Conservation (phyloP, 2,888 invertebrate species). For the Sphaeridia pumilis region DNA sequence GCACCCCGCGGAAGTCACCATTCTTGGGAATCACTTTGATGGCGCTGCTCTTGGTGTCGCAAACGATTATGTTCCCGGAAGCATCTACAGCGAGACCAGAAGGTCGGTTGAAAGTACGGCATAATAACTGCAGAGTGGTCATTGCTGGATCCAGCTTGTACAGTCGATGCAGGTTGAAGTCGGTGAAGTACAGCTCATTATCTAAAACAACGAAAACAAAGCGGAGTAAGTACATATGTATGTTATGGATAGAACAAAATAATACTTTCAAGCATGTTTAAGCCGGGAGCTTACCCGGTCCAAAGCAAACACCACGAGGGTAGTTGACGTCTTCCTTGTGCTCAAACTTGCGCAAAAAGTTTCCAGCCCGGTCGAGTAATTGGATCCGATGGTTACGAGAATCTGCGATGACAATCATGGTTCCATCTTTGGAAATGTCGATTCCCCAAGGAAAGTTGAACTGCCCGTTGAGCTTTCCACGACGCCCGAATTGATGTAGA, state of each 20-base stretch:
- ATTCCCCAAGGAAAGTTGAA: conserved; percentile 32
- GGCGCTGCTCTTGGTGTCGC: conserved; percentile 11
- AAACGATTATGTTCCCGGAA: conserved; percentile 18
- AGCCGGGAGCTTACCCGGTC: too few species aligned
- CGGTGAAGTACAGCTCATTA: conserved; percentile 19
- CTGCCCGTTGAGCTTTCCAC: conserved; percentile 63
- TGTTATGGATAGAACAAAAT: not conserved
- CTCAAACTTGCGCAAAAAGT: conserved; percentile 12
- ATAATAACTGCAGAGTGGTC: not conserved
- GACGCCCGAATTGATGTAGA: conserved; percentile 74
- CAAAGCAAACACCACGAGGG: conserved; percentile 26
- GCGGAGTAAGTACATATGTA: too few species aligned
- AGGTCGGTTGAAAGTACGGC: conserved; percentile 6
- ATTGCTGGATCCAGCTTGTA: conserved; percentile 13
- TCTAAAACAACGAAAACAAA: conserved; percentile 17
- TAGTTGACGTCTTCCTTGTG: not conserved
- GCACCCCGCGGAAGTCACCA: conserved; percentile 10
- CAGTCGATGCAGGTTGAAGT: conserved; percentile 22
- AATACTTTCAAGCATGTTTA: too few species aligned
- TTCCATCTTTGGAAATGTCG: conserved; percentile 20
- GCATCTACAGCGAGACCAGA: conserved; percentile 19
- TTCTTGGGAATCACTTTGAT: conserved; percentile 12
- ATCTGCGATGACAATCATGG: conserved; percentile 24
- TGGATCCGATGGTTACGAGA: conserved; percentile 30
- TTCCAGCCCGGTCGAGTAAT: conserved; percentile 17